Evolutionary conservation across 2,888 invertebrate species (phyloP).

Genomic region (Erannis defoliaria): DNA sequence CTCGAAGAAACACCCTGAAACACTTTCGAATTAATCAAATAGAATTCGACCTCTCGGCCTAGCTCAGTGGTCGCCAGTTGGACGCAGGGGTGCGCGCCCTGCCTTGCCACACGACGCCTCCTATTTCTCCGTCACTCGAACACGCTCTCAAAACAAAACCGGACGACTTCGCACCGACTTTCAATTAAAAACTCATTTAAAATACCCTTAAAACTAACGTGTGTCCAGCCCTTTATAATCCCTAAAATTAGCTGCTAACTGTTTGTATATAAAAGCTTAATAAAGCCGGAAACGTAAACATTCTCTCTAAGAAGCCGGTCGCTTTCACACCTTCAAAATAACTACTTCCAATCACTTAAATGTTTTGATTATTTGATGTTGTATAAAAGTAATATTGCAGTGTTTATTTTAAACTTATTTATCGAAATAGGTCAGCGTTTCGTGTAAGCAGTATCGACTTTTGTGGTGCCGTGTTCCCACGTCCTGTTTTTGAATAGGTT

Average conservation of each 20-base stretch:
- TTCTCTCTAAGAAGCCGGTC: neutral
- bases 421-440: constrained; percentile 10
- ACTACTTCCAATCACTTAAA: neutral
- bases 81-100: constrained; percentile 72
- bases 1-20: too few species aligned
- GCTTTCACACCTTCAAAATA: neutral
- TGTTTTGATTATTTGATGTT: constrained; percentile 9
- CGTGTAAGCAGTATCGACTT: constrained; percentile 14
- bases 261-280: constrained; percentile 30
- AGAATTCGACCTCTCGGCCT: constrained; percentile 9
- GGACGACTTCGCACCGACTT: constrained; percentile 76
- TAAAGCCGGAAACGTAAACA: constrained; percentile 18
- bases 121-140: constrained; percentile 78
- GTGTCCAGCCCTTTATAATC: constrained; percentile 1
- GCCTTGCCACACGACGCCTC: constrained; percentile 62
- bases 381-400: neutral
- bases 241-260: constrained; percentile 1
- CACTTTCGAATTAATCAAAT: too few species aligned
- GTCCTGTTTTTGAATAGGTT: constrained; percentile 18
- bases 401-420: constrained; percentile 7
- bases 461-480: constrained; percentile 27
- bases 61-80: constrained; percentile 43
- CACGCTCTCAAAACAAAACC: constrained; percentile 83
- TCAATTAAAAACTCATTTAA: constrained; percentile 36
- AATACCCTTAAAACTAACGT: constrained; percentile 11